Base-by-base conservation (phyloP, 2,888 invertebrate genomes). In the Agrotis ipsilon region DNA sequence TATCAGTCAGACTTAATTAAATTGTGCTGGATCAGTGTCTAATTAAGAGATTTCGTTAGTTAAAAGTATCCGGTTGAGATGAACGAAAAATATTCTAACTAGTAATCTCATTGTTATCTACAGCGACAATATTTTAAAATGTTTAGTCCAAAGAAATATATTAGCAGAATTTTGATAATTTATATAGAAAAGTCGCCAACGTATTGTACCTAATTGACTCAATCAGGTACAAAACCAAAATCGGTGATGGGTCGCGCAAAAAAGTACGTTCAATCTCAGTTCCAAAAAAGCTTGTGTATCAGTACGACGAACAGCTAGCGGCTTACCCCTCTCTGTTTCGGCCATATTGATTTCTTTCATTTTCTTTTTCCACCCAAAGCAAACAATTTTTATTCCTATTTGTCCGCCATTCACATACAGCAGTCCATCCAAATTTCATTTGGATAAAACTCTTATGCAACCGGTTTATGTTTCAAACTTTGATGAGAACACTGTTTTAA, bases 341-440 rank as follows among this genome's bases (percentile, higher is more conserved):
- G 84, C 78, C 88, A 90, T 92, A 94, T 92, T 90, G 92, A 92
- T 94, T 94, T 92, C 91, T 90, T 92, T 91, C 90, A 88, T 92
- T 92, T 93, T 91, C 90, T 91, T 93, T 93, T 94, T 92, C 88
- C 87, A 82, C 84, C 89, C 91, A 89, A 89, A 87, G 90, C 87
- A 87, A 85, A 82, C 86, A 84, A 86, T 90, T 92, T 93, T 94
- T 93, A 90, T 92, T 92, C 84, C 88, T 92, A 87, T 93, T 93
- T 92, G 88, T 89, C 83, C 85, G 72, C 88, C 81, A 90, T 93
- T 92, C 92, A 91, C 86, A 87, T 88, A 85, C 86, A 85, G 89
- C 78, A 78, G 84, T 87, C 88, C 87, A 88, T 87, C 93, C 89
- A 91, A 94, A 94, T 91, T 93, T 92, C 91, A 93, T 93, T 93